Conservation (phyloP, 2,797 vertebrate genomes). For the Chiropotes sagulatus region DNA sequence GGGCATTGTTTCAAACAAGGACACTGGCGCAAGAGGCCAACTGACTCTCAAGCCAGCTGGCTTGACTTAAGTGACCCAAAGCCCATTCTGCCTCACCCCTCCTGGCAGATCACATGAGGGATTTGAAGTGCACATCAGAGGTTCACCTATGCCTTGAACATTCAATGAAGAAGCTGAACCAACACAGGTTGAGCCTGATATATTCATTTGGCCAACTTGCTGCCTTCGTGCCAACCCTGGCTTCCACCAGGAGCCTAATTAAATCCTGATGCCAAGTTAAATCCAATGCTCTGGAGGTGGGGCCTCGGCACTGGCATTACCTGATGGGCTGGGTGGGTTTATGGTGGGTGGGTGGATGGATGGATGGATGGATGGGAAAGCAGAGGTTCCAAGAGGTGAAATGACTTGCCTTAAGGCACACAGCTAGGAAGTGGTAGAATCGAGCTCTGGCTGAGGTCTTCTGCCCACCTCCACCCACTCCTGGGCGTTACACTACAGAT, state of each 20-base stretch:
- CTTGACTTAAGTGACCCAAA: neutral
- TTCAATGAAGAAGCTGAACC: neutral
- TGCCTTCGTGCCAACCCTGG: neutral
- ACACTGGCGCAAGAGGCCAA: neutral
- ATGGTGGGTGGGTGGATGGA: neutral
- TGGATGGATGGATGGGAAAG: too few relatives aligned
- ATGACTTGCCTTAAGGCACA: neutral
- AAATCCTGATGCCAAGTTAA: neutral
- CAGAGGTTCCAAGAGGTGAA: neutral
- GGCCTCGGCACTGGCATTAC: neutral
- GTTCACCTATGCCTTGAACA: neutral
- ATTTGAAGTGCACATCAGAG: fast-evolving
- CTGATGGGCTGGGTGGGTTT: neutral
- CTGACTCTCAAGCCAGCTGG: neutral
- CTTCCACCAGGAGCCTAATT: neutral
- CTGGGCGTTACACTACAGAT: neutral
- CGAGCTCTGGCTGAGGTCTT: neutral
- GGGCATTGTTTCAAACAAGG: neutral
- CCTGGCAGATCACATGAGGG: neutral
- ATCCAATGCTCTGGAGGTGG: neutral
- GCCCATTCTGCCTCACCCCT: neutral
- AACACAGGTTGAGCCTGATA: neutral
- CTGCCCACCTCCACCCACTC: neutral
- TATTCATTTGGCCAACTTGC: neutral
- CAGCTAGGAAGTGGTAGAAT: too few relatives aligned